phyloP scores from a whole-genome alignment of 53 echinoderm and acorn worm species.

The Stichopus horrens region DNA sequence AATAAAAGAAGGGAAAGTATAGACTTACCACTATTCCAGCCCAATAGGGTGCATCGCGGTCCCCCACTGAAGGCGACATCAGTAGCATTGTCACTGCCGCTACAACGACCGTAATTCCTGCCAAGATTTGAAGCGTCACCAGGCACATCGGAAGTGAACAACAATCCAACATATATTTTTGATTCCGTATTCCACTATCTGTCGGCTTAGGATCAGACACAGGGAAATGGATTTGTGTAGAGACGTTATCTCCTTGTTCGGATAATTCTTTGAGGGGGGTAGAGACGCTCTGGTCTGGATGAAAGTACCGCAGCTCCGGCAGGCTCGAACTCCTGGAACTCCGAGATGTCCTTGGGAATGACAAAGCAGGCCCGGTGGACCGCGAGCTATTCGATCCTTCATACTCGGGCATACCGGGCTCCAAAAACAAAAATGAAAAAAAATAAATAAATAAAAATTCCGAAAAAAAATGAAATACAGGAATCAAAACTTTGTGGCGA shows the following conservation, averaged over 20 bases:
- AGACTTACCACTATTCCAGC: slow-evolving; percentile 94
- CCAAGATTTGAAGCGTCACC: slow-evolving; percentile 83
- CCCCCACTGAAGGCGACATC: slow-evolving; percentile 93
- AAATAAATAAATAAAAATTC: not conserved
- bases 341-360: slow-evolving; percentile 78
- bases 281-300: slow-evolving; percentile 56
- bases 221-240: slow-evolving; percentile 61
- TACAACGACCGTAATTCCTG: slow-evolving; percentile 88
- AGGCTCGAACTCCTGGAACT: slow-evolving; percentile 94
- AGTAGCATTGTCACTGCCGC: slow-evolving; percentile 94
- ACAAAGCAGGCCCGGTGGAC: slow-evolving; percentile 77
- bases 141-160: slow-evolving; percentile 95
- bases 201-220: slow-evolving; percentile 61
- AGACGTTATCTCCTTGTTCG: slow-evolving; percentile 56
- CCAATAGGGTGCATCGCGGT: slow-evolving; percentile 97
- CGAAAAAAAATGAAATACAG: too few species aligned
- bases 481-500: too few species aligned
- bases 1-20: too few species aligned
- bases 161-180: slow-evolving; percentile 90
- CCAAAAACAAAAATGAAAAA: not conserved
- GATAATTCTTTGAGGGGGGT: slow-evolving; percentile 47
- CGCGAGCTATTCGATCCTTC: slow-evolving; percentile 91
- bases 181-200: slow-evolving; percentile 51
- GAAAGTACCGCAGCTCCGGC: slow-evolving; percentile 85
- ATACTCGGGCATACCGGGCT: slow-evolving; percentile 66